Evolutionary conservation across 2,113 vertebrate species (phyloP).

Genomic region (Alexandromys fortis): DNA sequence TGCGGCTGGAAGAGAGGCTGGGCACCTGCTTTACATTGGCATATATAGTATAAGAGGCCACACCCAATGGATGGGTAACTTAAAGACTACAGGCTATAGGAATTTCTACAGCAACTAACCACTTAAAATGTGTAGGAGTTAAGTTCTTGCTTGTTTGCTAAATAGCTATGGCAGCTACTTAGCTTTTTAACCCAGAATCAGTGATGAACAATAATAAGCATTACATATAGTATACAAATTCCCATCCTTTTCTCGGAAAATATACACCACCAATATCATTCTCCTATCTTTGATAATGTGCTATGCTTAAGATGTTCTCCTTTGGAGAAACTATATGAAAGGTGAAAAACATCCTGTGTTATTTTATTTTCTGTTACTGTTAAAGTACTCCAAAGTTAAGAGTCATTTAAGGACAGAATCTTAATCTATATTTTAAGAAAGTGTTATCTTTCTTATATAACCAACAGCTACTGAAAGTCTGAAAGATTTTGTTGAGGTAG

Average conservation of each 20-base stretch:
- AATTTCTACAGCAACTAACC: background rate
- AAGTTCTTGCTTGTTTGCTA: constrained; percentile 58
- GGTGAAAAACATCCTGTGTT: background rate
- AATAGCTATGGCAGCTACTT: background rate
- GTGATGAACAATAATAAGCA: background rate
- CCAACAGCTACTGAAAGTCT: background rate
- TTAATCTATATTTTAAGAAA: background rate
- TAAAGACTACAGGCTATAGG: no score
- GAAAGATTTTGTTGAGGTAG: constrained; percentile 17
- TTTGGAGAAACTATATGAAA: background rate
- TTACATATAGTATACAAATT: constrained; percentile 7
- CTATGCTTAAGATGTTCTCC: background rate
- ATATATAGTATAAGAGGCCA: no score
- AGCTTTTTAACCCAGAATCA: background rate
- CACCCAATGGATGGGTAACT: no score
- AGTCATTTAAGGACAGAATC: constrained; percentile 26
- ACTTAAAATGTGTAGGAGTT: constrained; percentile 63
- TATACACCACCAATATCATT: background rate
- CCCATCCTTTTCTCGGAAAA: constrained; percentile 24
- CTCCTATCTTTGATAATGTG: constrained; percentile 18
- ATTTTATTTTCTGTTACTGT: background rate
- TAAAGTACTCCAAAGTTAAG: constrained; percentile 34
- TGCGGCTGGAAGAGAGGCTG: no score
- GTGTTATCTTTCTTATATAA: background rate
- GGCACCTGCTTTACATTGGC: no score